phyloP scores from a whole-genome alignment of 2,888 invertebrate species.

The Campoplex nolae region DNA sequence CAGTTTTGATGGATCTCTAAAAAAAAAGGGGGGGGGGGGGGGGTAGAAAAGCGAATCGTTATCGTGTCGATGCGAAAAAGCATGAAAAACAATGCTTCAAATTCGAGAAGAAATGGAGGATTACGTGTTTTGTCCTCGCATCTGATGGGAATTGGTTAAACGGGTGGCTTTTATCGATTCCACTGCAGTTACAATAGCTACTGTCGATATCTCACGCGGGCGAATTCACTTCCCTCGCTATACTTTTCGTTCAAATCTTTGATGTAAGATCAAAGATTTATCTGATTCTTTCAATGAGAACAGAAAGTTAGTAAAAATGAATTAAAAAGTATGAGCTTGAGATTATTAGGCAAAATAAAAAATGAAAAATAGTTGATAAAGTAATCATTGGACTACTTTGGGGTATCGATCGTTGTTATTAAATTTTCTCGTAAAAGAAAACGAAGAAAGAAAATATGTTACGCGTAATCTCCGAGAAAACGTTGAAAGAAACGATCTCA shows the following conservation, averaged over 20 bases:
- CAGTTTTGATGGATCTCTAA: not conserved
- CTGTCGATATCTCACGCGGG: constrained; percentile 57
- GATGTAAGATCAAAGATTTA: too few species aligned
- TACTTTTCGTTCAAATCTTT: constrained; percentile 1
- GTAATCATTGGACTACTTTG: not conserved
- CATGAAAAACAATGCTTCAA: constrained; percentile 16
- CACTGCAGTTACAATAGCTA: constrained; percentile 75
- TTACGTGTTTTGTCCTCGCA: constrained; percentile 49
- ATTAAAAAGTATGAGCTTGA: not conserved
- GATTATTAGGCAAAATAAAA: not conserved
- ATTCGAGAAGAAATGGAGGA: constrained; percentile 51
- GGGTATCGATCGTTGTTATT: too few species aligned
- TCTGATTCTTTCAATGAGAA: not conserved
- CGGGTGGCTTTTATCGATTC: constrained; percentile 74
- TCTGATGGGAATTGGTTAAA: constrained; percentile 55
- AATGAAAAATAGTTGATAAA: not conserved
- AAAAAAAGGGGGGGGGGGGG: not conserved
- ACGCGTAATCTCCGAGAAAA: too few species aligned
- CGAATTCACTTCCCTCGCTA: constrained; percentile 18
- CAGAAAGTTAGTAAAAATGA: not conserved
- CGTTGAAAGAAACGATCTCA: too few species aligned
- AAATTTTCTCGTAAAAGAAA: too few species aligned
- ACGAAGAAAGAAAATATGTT: too few species aligned
- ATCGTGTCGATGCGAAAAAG: not conserved
- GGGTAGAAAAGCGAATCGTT: constrained; percentile 12